Conservation (phyloP, 2,797 vertebrate genomes). For the Chelmon rostratus region DNA sequence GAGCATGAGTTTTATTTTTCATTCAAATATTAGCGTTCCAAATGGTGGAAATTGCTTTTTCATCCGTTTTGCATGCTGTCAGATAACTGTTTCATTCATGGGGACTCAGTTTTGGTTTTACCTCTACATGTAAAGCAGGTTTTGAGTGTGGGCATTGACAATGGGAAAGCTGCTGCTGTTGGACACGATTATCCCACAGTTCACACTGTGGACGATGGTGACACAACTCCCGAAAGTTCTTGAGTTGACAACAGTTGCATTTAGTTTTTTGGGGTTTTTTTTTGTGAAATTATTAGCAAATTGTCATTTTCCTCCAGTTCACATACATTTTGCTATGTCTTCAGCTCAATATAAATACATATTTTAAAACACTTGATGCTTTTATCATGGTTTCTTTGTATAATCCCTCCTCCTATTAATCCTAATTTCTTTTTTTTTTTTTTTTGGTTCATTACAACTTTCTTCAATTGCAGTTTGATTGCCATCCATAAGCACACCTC, state of each 20-base stretch:
- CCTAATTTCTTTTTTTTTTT: too few relatives aligned
- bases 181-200: background rate
- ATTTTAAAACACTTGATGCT: background rate
- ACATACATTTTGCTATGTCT: background rate
- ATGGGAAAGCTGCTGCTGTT: background rate
- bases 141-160: background rate
- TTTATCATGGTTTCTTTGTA: background rate
- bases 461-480: background rate
- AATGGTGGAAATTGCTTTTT: background rate
- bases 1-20: background rate
- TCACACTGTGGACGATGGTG: background rate
- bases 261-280: too few relatives aligned
- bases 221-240: background rate
- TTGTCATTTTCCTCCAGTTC: background rate
- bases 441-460: background rate
- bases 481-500: background rate
- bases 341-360: background rate
- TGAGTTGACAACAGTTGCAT: too few relatives aligned
- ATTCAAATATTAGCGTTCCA: background rate
- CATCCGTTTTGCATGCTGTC: background rate
- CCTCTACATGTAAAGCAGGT: background rate
- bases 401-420: too few relatives aligned
- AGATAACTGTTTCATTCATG: background rate
- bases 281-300: too few relatives aligned
- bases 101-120: too few relatives aligned